Evolutionary conservation across 2,113 vertebrate species (phyloP).

Genomic region (Apodemus sylvaticus): DNA sequence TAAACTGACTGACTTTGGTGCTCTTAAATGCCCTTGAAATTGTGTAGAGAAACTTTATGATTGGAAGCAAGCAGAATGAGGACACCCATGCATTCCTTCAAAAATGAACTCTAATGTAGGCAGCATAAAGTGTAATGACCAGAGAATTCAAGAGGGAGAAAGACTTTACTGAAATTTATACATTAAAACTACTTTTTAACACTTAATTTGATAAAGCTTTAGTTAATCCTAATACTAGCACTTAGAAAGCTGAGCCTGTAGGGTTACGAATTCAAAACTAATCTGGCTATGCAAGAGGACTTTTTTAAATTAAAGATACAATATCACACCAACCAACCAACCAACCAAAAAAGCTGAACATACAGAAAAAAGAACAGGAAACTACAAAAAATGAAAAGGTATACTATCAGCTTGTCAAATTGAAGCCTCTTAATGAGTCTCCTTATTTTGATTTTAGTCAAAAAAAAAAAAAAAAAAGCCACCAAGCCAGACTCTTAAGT

Average conservation of each 20-base stretch:
- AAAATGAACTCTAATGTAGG: slow-evolving; percentile 16
- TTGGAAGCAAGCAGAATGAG: background rate
- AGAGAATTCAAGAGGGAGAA: slow-evolving; percentile 26
- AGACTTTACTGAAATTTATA: slow-evolving; percentile 11
- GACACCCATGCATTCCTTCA: background rate
- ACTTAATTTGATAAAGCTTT: slow-evolving; percentile 18
- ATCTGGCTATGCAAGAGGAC: background rate
- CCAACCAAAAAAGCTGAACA: background rate
- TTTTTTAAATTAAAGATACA: background rate
- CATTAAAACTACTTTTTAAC: slow-evolving; percentile 8
- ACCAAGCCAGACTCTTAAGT: background rate
- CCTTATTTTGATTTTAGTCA: slow-evolving; percentile 25
- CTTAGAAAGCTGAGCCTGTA: background rate
- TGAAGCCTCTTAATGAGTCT: slow-evolving; percentile 4
- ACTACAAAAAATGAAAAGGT: background rate
- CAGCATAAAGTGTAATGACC: slow-evolving; percentile 39
- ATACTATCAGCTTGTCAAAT: slow-evolving; percentile 32
- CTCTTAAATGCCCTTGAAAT: slow-evolving; percentile 1
- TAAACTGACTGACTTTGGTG: slow-evolving; percentile 38
- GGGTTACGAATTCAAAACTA: background rate
- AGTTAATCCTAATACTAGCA: background rate
- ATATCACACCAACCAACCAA: background rate
- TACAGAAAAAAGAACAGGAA: too few relatives aligned
- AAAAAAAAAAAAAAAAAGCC: background rate
- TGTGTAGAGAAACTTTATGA: background rate